Evolutionary conservation across 2,113 vertebrate species (phyloP).

Genomic region (Parotia lawesii): DNA sequence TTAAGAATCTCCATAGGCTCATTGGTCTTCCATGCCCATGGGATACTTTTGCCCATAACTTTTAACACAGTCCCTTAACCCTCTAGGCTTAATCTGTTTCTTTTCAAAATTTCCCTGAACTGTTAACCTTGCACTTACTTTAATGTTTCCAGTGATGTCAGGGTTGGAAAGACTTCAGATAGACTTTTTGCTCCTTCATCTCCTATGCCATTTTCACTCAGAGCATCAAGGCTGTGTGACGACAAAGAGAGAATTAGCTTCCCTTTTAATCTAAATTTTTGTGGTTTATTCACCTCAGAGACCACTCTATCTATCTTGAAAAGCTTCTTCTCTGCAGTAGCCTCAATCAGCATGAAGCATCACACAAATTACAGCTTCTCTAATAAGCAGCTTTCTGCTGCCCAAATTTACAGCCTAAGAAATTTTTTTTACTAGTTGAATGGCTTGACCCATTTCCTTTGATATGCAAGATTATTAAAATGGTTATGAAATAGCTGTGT

Average conservation of each 20-base stretch:
- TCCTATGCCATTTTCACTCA: constrained; percentile 84
- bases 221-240: constrained; percentile 79
- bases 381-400: constrained; percentile 20
- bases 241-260: neutral
- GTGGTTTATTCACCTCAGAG: neutral
- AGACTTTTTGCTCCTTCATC: constrained; percentile 81
- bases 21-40: neutral
- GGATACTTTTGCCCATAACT: neutral
- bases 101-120: neutral
- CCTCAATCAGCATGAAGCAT: neutral
- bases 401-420: neutral
- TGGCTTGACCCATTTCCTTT: constrained; percentile 43
- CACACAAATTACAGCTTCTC: neutral
- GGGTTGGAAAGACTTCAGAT: constrained; percentile 72
- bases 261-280: neutral
- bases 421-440: neutral
- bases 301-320: neutral
- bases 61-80: neutral
- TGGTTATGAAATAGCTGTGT: constrained; percentile 20
- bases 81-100: neutral
- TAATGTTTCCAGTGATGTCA: constrained; percentile 81
- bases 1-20: neutral
- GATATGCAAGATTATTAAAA: constrained; percentile 30
- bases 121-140: constrained; percentile 80
- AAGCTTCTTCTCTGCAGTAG: neutral